A percentile compares a stretch with the other conserved stretches of the same genome.
These are phyloP conservation scores for Sinocyclocheilus anshuiensis DNA, from an alignment of 2,113 vertebrate genomes.

Conservation along the genomic window DNA sequence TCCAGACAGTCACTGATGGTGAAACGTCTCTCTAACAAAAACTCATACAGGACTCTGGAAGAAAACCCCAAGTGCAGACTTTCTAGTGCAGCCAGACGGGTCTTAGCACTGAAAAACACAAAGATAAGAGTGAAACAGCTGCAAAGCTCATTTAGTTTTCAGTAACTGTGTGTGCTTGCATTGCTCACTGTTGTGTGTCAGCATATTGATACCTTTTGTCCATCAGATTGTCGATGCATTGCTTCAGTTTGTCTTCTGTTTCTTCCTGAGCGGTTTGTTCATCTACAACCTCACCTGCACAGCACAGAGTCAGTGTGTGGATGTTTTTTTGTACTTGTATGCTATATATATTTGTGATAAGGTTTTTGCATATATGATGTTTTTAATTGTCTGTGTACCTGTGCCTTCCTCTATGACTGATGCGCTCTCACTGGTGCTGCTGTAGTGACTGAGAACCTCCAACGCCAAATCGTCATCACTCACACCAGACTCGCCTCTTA, in stretches of 20 bases:
- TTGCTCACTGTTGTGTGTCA: background rate
- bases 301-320: background rate
- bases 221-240: constrained; percentile 86
- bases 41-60: constrained; percentile 82
- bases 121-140: background rate
- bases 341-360: background rate
- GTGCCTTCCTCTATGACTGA: constrained; percentile 82
- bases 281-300: constrained; percentile 77
- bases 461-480: constrained; percentile 91
- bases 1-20: constrained; percentile 88
- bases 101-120: constrained; percentile 77
- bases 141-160: background rate
- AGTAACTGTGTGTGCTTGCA: background rate
- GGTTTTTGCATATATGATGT: background rate
- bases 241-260: constrained; percentile 88
- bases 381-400: constrained; percentile 65
- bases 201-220: constrained; percentile 84
- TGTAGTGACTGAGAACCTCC: constrained; percentile 87
- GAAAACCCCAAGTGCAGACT: constrained; percentile 84
- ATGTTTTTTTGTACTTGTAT: background rate
- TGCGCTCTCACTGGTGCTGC: constrained; percentile 86
- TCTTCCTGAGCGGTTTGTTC: constrained; percentile 87
- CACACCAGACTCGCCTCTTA: constrained; percentile 80
- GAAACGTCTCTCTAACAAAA: constrained; percentile 84
- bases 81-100: constrained; percentile 82